phyloP scores from a whole-genome alignment of 2,888 invertebrate genomes.

The Stramonita haemastoma region DNA sequence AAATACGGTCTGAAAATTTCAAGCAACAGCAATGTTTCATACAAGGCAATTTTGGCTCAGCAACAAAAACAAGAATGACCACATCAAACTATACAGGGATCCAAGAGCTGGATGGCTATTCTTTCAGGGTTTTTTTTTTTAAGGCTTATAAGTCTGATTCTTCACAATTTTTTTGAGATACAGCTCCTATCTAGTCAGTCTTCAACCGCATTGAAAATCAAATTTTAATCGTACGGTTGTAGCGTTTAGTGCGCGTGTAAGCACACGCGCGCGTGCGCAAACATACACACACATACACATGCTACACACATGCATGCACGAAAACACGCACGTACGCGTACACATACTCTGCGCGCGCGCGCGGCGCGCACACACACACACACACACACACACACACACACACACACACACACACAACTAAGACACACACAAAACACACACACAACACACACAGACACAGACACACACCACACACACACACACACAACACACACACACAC shows the following conservation, averaged over 20 bases:
- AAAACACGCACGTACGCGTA: background rate
- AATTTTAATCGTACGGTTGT: background rate
- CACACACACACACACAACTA: conserved; percentile 5
- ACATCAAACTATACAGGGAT: no score
- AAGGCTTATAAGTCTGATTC: no score
- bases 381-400: conserved; percentile 26
- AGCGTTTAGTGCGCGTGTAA: background rate
- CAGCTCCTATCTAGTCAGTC: no score
- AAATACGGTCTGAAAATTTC: no score
- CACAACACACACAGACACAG: background rate
- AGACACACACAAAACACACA: background rate
- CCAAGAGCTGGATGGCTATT: no score
- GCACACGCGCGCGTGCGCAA: background rate
- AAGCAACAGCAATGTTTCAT: no score
- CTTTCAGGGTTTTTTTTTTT: no score
- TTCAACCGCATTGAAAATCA: no score
- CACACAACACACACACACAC: background rate
- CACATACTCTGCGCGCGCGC: background rate
- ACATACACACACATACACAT: background rate
- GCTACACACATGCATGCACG: background rate
- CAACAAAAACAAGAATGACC: no score
- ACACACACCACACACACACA: conserved; percentile 13
- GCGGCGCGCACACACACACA: background rate
- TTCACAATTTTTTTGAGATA: no score
- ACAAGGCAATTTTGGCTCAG: no score